Evolutionary conservation across 2,888 invertebrate species (phyloP).

Genomic region (Augochlorella aurata): DNA sequence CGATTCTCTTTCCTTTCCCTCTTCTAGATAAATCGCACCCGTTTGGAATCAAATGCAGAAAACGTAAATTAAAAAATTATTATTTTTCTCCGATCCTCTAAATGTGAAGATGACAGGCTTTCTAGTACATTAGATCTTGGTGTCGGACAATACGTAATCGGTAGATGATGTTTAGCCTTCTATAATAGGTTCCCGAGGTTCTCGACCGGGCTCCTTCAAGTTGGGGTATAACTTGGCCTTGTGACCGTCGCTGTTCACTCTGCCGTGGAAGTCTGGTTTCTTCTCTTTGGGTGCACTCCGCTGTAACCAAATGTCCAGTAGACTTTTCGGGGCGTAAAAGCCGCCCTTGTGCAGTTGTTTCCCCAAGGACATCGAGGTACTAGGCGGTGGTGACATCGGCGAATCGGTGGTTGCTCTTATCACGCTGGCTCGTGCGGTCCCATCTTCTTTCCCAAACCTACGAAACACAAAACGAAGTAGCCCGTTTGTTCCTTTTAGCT

Average conservation of each 20-base stretch:
- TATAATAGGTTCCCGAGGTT: constrained; percentile 79
- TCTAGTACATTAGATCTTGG: neutral
- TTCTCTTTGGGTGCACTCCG: constrained; percentile 83
- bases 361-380: constrained; percentile 71
- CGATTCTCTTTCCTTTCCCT: neutral
- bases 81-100: neutral
- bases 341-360: constrained; percentile 78
- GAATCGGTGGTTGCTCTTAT: constrained; percentile 92
- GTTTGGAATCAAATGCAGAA: neutral
- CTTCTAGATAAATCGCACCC: neutral
- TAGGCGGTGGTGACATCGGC: constrained; percentile 91
- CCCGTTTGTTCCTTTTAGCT: neutral
- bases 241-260: constrained; percentile 83
- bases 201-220: constrained; percentile 83
- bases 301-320: constrained; percentile 87
- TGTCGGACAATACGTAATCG: neutral
- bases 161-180: constrained; percentile 68
- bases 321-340: constrained; percentile 83
- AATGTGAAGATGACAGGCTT: neutral
- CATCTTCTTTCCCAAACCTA: constrained; percentile 78
- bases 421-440: constrained; percentile 83
- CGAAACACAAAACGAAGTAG: constrained; percentile 6
- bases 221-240: constrained; percentile 90
- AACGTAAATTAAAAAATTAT: neutral
- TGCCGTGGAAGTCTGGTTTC: constrained; percentile 85